These are phyloP conservation scores for Prorops nasuta DNA, from an alignment of 1,140 invertebrate genomes.

Conservation along the genomic window DNA sequence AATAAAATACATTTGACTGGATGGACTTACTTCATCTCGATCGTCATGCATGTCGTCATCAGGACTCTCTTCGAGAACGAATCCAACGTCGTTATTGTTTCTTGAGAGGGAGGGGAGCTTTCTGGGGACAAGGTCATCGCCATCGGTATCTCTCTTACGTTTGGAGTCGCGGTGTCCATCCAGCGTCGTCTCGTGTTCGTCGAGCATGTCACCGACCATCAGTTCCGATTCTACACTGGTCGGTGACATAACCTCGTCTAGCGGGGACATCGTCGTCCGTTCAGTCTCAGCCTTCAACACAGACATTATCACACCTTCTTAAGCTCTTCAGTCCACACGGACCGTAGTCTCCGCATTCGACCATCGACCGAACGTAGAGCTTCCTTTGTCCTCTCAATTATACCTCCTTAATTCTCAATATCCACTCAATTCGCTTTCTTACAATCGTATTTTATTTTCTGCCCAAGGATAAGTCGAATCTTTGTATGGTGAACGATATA, in stretches of 20 bases:
- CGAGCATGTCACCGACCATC: slow-evolving; percentile 50
- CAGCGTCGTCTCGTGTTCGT: slow-evolving; percentile 40
- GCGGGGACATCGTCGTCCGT: slow-evolving; percentile 45
- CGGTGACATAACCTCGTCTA: slow-evolving; percentile 50
- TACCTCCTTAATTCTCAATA: no score
- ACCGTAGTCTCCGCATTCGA: slow-evolving; percentile 5
- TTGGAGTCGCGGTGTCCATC: slow-evolving; percentile 33
- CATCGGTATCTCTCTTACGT: slow-evolving; percentile 46
- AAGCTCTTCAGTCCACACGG: slow-evolving; percentile 15
- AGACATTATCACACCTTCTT: slow-evolving; percentile 35
- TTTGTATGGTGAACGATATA: no score
- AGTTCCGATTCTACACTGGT: slow-evolving; percentile 47
- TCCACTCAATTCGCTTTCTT: no score
- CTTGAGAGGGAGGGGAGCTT: slow-evolving; percentile 50
- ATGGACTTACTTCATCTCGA: slow-evolving; percentile 56
- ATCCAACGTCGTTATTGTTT: slow-evolving; percentile 62
- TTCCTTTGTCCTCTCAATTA: not conserved
- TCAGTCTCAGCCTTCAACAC: slow-evolving; percentile 40
- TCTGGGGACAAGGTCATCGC: slow-evolving; percentile 50
- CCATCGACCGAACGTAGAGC: slow-evolving; percentile 18
- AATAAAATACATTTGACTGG: no score
- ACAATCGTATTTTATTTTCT: no score
- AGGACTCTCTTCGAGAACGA: slow-evolving; percentile 58
- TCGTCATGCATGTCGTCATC: slow-evolving; percentile 53
- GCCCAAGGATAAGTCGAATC: no score